Evolutionary conservation across 2,113 vertebrate genomes (phyloP), one percentile per base, ranked within the genome.

Genomic region (Rhynchomys soricoides): DNA sequence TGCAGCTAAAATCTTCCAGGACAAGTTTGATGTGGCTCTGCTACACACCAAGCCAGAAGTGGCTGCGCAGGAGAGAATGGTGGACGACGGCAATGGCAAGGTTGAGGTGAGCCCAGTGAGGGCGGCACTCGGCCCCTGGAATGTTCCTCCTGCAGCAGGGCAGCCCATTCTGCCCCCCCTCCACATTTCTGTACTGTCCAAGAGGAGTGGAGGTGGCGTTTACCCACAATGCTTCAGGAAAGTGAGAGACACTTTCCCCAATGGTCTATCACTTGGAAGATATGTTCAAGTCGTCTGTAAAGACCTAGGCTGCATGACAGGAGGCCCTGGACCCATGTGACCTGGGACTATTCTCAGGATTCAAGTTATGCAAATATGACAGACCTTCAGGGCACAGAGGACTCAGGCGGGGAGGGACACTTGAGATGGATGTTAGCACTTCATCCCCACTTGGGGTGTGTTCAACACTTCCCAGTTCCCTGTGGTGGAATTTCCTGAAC

Each of bases 11-110:
- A 96, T 99, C 97, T 98, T 96, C 75, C 99, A 99, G 97, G 99
- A 99, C 95, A 99, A 99, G 95, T 99, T 99, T 97, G 99, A 99
- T 40, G 98, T 98, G 75, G 95, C 97, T 7, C 81, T 97, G 93
- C 98, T 99, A 97, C 99, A 99, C 7, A 37, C 90, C 59, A 98
- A 98, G 98, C 99, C 99, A 1, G 97, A 99, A n/a, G 85, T 99
- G 4, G 99, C 99, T 3, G 99, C 99, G 74, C 99, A 99, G 98
- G 99, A 99, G 96, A 98, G 99, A 24, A 99, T 99, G 99, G 99
- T 99, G 45, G 99, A 99, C 29, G 97, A 99, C 0, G 99, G 99
- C 34, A 96, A 91, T 0, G 99, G 99, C 12, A 96, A 98, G 83
- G 97, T 98, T 0, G 98, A 99, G 99, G 99, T 99, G 93, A 93